A percentile compares a stretch with the other conserved stretches of the same genome.
Evolutionary conservation across 2,113 vertebrate species (phyloP).

Genomic region (Saimiri boliviensis): DNA sequence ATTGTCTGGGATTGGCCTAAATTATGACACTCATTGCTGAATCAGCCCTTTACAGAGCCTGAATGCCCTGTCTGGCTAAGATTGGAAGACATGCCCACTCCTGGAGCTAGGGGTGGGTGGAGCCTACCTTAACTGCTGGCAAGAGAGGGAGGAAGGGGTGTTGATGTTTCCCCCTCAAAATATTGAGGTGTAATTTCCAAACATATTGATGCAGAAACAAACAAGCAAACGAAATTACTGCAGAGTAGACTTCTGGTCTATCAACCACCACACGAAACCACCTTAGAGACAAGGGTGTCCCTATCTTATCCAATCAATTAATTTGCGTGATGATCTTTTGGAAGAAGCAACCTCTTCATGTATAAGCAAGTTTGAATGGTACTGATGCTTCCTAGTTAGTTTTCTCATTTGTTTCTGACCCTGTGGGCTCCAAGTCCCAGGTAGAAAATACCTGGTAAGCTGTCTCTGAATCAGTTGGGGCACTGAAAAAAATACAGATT

Average conservation of each 20-base stretch:
- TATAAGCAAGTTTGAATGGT: background rate
- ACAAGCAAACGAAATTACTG: no score
- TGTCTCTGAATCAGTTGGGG: background rate
- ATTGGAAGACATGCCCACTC: background rate
- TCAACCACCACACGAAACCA: background rate
- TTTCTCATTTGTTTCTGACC: background rate
- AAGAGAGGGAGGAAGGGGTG: background rate
- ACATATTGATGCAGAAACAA: background rate
- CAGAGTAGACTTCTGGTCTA: background rate
- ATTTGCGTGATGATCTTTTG: background rate
- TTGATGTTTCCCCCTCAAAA: background rate
- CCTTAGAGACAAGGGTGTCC: background rate
- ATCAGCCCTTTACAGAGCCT: background rate
- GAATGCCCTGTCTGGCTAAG: background rate
- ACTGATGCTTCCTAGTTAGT: background rate
- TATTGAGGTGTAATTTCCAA: background rate
- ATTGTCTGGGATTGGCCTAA: background rate
- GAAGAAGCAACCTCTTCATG: background rate
- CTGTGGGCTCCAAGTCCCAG: background rate
- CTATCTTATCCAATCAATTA: background rate
- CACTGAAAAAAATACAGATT: background rate
- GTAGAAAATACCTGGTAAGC: background rate
- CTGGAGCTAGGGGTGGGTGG: background rate
- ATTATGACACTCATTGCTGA: background rate
- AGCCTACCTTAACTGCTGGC: background rate